phyloP scores from a whole-genome alignment of 2,888 invertebrate species.

The Lampropteryx suffumata region DNA sequence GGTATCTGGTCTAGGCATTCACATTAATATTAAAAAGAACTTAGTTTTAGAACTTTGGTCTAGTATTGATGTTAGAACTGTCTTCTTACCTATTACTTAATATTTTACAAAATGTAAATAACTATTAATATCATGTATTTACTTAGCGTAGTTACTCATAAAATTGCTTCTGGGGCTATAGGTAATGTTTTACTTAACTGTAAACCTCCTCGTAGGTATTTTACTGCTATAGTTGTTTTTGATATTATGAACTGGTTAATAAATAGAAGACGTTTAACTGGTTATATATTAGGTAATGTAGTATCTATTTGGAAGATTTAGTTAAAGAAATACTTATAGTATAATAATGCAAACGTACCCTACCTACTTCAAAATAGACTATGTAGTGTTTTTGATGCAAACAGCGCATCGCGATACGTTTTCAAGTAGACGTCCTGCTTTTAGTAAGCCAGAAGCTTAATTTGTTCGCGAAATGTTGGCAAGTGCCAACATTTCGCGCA shows the following conservation, averaged over 20 bases:
- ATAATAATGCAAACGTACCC: conserved; percentile 21
- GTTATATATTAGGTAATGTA: conserved; percentile 4
- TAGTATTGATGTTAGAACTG: conserved; percentile 40
- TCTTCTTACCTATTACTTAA: conserved; percentile 28
- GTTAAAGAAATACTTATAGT: too few species aligned
- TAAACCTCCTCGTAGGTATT: too few species aligned
- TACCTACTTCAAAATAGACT: conserved; percentile 21
- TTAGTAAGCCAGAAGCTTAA: conserved; percentile 99
- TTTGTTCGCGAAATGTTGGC: conserved; percentile 97
- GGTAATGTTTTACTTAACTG: too few species aligned
- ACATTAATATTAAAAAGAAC: conserved; percentile 29
- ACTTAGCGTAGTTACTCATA: background rate
- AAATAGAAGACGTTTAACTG: conserved; percentile 9
- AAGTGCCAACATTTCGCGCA: too few species aligned
- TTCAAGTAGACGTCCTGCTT: conserved; percentile 92
- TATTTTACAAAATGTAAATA: conserved; percentile 22
- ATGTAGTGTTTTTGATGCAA: conserved; percentile 88
- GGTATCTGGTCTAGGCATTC: background rate
- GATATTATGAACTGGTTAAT: background rate
- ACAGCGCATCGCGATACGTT: conserved; percentile 94
- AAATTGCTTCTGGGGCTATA: too few species aligned
- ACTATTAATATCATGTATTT: background rate
- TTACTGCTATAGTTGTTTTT: too few species aligned
- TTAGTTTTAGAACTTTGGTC: conserved; percentile 59
- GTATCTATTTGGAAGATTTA: too few species aligned